Conservation (phyloP, 2,797 vertebrate genomes). For the Ctenosaura bakeri region DNA sequence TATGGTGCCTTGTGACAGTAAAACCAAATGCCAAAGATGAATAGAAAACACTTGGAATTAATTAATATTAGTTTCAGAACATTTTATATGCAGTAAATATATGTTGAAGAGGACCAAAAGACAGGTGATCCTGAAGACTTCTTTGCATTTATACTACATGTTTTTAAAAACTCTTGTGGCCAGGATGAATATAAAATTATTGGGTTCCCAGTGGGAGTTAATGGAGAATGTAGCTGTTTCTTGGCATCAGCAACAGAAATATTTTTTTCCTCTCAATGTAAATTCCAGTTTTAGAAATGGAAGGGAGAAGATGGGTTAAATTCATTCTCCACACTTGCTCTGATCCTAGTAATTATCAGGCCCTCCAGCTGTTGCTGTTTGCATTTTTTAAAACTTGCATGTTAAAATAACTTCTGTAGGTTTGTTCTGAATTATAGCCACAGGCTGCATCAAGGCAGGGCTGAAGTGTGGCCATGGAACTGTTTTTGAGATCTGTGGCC, state of each 20-base stretch:
- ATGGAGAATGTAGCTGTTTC: not conserved
- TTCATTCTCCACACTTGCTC: not conserved
- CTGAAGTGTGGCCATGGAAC: no score
- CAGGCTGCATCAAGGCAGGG: no score
- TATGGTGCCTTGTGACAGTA: not conserved
- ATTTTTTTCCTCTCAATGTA: not conserved
- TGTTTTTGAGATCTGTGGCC: no score
- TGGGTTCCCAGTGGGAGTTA: not conserved
- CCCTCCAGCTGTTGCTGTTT: not conserved
- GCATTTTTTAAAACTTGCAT: not conserved
- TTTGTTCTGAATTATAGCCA: not conserved
- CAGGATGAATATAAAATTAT: no score
- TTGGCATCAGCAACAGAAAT: not conserved
- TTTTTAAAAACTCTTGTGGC: not conserved
- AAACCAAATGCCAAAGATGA: not conserved
- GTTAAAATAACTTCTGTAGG: not conserved
- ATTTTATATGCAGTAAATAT: not conserved
- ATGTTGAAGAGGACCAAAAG: not conserved
- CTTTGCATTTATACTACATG: not conserved
- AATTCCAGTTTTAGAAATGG: not conserved
- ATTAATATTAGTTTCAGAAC: not conserved
- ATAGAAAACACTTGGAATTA: not conserved
- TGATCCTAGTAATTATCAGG: not conserved
- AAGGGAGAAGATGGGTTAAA: not conserved
- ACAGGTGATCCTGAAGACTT: not conserved